Base-by-base conservation (phyloP, 2,113 vertebrate species). In the Atlantisia rogersi region DNA sequence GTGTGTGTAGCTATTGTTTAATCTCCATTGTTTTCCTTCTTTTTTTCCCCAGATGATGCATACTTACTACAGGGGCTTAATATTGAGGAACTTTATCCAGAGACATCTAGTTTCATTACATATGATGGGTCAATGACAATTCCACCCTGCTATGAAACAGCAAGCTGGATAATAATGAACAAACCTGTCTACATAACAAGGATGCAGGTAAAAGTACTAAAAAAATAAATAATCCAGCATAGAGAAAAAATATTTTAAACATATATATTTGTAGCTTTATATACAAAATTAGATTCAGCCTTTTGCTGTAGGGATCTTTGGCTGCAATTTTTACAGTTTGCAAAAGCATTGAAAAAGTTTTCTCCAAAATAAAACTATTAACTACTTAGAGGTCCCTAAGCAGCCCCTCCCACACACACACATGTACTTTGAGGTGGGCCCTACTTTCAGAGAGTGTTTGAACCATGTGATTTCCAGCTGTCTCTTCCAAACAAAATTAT, bases 81-180 rank as follows among this genome's bases (percentile, higher is more conserved):
- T 96, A 99, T 99, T 73, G 99, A 99, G 94, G 99, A 99, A 94
- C 98, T 99, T 39, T 99, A 99, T 97, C 99, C 99, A 16, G 99
- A 99, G 94, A 99, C 99, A 0, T 98, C 98, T 92, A 99, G 99
- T 97, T 99, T 99, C 95, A 99, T 99, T 95, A 99, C 99, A 0
- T 99, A 99, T 2, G 99, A 99, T 71, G 99, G 99, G 77, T 99
- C 99, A 0, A 99, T 99, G 99, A 99, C 99, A 74, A 99, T 99
- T 93, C 99, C 99, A 24, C 99, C 99, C 28, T 99, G 99, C 96
- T 99, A 99, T 90, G 99, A 99, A 97, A 99, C 99, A 4, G 99
- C 98, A 82, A 99, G 98, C 37, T 99, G 99, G 99, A 99, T 99
- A 96, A 98, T 99, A 97, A 99, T 99, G 99, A 99, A 99, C 98